Base-by-base conservation (phyloP, 1,140 invertebrate genomes). In the Lycorma delicatula region DNA sequence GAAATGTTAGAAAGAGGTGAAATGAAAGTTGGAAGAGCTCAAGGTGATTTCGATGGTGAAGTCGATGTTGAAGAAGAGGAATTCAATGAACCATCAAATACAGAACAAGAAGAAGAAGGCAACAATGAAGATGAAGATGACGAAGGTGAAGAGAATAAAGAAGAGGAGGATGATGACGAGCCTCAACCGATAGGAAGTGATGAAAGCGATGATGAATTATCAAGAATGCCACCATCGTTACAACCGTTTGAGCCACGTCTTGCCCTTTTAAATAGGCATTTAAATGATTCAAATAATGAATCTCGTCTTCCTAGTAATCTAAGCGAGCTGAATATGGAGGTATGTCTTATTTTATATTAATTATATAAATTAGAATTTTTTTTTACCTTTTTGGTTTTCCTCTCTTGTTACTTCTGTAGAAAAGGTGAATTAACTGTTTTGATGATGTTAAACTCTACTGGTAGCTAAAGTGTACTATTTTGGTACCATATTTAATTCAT, bases 1-100 rank as follows among this genome's bases (percentile, higher is more conserved):
- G 89, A 91, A 66, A 76, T 84, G 0, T 66, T 93, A 12, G 89
- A 92, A 70, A 76, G 86, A 2, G 89, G 90, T 0, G 89, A 92
- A 68, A 84, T 93, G 82, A 65, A 66, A 49, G 52, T 64, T n/a
- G 38, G 49, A 91, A 91, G 64, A 87, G 74, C 62, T 18, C 48
- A 78, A 36, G 67, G 75, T 27, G 77, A 79, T 60, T 76, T 75
- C 22, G 66, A 64, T 0, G 71, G 72, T 0, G 70, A 72, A 23
- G 58, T 71, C 1, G 71, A 73, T 53, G 68, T 67, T 66, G 63
- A 77, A 38, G 77, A 67, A 62, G 78, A 66, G 62, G 73, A 64
- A 0, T 71, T 74, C 68, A 0, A 59, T 67, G 1, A 71, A 74
- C 66, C 73, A 25, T 79, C 16, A n/a, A 13, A 48, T 4, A 23